A percentile compares a stretch with the other conserved stretches of the same genome.
Conservation (phyloP, 2,888 invertebrate genomes). For the Calameuta pallipes region DNA sequence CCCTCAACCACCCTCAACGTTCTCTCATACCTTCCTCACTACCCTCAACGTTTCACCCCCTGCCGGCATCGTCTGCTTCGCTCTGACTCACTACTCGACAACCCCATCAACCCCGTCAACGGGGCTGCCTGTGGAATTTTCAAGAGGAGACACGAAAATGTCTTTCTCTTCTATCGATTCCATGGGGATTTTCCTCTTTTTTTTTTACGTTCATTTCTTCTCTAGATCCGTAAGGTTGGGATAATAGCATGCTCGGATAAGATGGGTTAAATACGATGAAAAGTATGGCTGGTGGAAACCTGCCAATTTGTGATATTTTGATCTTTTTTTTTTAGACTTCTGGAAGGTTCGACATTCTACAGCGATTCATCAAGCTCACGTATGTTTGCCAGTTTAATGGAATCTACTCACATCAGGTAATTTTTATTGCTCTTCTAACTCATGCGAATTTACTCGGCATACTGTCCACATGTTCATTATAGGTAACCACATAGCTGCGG, state of each 20-base stretch:
- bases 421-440: background rate
- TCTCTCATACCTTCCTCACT: constrained; percentile 9
- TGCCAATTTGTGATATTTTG: background rate
- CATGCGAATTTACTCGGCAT: background rate
- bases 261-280: background rate
- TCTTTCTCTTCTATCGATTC: background rate
- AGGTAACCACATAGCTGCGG: background rate
- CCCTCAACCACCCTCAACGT: constrained; percentile 1
- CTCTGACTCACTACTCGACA: constrained; percentile 27
- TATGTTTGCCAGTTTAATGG: background rate
- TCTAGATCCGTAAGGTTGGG: background rate
- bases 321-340: background rate
- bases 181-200: background rate
- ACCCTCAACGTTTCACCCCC: constrained; percentile 34
- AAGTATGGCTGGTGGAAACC: background rate
- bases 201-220: background rate
- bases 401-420: background rate
- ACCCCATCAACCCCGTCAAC: constrained; percentile 17
- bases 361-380: background rate
- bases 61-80: constrained; percentile 39
- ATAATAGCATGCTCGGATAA: background rate
- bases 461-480: background rate
- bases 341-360: background rate
- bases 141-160: background rate
- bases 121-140: background rate